Evolutionary conservation across 1,140 invertebrate species (phyloP).

Genomic region (Aphis craccivora): DNA sequence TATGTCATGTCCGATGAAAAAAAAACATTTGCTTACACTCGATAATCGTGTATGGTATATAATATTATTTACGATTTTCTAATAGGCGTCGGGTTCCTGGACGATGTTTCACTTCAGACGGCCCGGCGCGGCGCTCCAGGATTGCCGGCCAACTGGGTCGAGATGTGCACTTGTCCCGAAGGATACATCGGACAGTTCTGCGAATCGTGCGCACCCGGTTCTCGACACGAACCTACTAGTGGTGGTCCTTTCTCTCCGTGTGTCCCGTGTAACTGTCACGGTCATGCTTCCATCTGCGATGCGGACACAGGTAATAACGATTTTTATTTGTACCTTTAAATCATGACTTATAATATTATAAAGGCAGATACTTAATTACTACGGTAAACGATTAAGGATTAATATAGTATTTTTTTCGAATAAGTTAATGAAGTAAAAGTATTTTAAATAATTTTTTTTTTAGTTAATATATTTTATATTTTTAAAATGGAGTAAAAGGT

Average conservation of each 20-base stretch:
- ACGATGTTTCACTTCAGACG: slow-evolving; percentile 86
- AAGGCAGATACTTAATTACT: background rate
- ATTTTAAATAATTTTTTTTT: background rate
- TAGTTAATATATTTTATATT: background rate
- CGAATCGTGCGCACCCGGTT: slow-evolving; percentile 95
- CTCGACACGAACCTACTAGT: slow-evolving; percentile 85
- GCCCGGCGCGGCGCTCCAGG: slow-evolving; percentile 82
- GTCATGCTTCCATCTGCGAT: slow-evolving; percentile 95
- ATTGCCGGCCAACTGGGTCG: slow-evolving; percentile 87
- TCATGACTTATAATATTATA: background rate
- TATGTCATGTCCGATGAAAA: slow-evolving; percentile 61
- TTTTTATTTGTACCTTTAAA: background rate
- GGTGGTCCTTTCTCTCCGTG: slow-evolving; percentile 93
- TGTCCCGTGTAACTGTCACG: slow-evolving; percentile 94
- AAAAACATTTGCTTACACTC: background rate
- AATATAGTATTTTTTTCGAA: too few species aligned
- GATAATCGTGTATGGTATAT: background rate
- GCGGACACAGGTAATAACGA: slow-evolving; percentile 80
- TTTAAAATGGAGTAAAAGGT: background rate
- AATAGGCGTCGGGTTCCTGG: slow-evolving; percentile 83
- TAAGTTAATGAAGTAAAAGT: background rate
- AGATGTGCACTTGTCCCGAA: slow-evolving; percentile 90
- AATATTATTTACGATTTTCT: slow-evolving; percentile 18
- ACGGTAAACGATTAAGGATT: too few species aligned
- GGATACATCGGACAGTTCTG: slow-evolving; percentile 96